A percentile compares a stretch with the other conserved stretches of the same genome.
phyloP scores from a whole-genome alignment of 1,140 invertebrate species.

The Bombus superbus region DNA sequence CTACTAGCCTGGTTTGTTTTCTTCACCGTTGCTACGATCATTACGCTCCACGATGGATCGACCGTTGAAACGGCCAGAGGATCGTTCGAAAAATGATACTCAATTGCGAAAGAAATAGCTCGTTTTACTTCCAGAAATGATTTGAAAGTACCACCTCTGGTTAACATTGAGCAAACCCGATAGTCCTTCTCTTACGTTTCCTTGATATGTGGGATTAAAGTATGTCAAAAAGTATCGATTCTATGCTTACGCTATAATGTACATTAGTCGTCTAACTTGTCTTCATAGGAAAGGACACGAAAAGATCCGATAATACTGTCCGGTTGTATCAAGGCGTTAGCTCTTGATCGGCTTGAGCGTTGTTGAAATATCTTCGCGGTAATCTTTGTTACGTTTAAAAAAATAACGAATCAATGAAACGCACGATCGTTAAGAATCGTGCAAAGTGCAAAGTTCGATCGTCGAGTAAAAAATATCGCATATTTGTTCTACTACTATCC shows the following conservation, averaged over 20 bases:
- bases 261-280: background rate
- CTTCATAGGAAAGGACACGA: background rate
- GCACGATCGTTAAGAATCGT: background rate
- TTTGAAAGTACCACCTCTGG: background rate
- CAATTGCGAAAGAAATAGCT: too few relatives aligned
- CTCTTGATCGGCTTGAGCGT: background rate
- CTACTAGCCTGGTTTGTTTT: too few relatives aligned
- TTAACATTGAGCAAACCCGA: slow-evolving; percentile 8
- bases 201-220: slow-evolving; percentile 15
- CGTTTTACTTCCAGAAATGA: background rate
- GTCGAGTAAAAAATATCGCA: slow-evolving; percentile 1
- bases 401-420: background rate
- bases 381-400: background rate
- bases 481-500: background rate
- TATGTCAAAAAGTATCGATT: slow-evolving; percentile 3
- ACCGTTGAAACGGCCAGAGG: background rate
- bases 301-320: slow-evolving; percentile 7
- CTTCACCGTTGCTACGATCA: background rate
- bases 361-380: background rate
- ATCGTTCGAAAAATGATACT: background rate
- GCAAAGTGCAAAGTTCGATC: background rate
- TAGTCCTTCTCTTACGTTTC: background rate
- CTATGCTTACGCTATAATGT: background rate
- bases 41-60: background rate
- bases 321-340: background rate